These are phyloP conservation scores for Strigamia crassipes DNA, from an alignment of 2,888 invertebrate genomes.

Conservation along the genomic window DNA sequence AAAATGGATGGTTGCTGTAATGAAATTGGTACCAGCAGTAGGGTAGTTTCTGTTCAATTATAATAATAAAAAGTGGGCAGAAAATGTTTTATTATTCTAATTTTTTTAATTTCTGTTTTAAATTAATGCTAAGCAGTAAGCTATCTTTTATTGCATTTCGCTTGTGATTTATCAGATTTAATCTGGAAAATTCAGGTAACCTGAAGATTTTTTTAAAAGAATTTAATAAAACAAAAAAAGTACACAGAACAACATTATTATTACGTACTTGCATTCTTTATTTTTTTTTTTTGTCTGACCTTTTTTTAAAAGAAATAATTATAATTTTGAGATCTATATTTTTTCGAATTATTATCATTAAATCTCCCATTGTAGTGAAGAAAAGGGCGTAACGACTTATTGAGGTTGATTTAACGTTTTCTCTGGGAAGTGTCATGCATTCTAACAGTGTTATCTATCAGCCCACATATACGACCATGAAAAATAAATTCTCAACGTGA, in stretches of 20 bases:
- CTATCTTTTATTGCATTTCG: no score
- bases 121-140: neutral
- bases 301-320: neutral
- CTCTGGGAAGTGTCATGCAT: slow-evolving; percentile 12
- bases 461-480: neutral
- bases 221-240: no score
- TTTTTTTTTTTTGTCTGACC: neutral
- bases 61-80: neutral
- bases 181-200: no score
- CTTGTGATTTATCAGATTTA: no score
- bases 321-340: neutral
- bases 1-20: slow-evolving; percentile 24
- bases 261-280: neutral
- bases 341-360: neutral
- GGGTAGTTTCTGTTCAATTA: neutral
- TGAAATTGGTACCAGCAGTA: slow-evolving; percentile 26
- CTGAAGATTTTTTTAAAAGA: no score
- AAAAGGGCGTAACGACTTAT: slow-evolving; percentile 21
- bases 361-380: neutral
- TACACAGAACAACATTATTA: no score
- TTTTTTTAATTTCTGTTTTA: neutral
- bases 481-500: neutral
- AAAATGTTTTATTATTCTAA: neutral
- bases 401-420: slow-evolving; percentile 17
- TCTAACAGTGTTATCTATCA: slow-evolving; percentile 29